phyloP scores from a whole-genome alignment of 2,113 vertebrate species.

The Speoplatyrhinus poulsoni region DNA sequence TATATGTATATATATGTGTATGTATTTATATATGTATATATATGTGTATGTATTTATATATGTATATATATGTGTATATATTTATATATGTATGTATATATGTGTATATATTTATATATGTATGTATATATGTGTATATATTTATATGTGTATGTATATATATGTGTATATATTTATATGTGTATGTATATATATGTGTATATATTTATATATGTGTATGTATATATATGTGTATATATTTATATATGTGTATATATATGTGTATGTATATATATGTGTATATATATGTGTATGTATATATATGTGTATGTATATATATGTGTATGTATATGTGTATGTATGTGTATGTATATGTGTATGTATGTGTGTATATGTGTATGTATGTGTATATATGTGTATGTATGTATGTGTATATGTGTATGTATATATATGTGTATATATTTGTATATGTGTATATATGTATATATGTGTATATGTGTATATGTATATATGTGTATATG shows the following conservation, averaged over 20 bases:
- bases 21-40: slow-evolving; percentile 56
- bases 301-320: not conserved
- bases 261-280: not conserved
- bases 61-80: not conserved
- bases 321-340: no score
- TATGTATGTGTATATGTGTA: slow-evolving; percentile 45
- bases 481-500: no score
- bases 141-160: not conserved
- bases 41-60: slow-evolving; percentile 34
- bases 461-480: not conserved
- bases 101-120: not conserved
- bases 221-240: slow-evolving; percentile 51
- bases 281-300: not conserved
- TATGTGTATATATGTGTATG: slow-evolving; percentile 43
- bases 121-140: no score
- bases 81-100: not conserved
- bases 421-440: slow-evolving; percentile 28
- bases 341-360: slow-evolving; percentile 9
- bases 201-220: slow-evolving; percentile 62
- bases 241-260: slow-evolving; percentile 38
- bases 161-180: slow-evolving; percentile 46
- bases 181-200: slow-evolving; percentile 21
- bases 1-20: slow-evolving; percentile 49
- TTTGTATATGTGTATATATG: not conserved
- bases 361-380: slow-evolving; percentile 39